A percentile compares a stretch with the other conserved stretches of the same genome.
These are phyloP conservation scores for Ciona savignyi DNA, from an alignment of 23 tunicate species.

Conservation along the genomic window DNA sequence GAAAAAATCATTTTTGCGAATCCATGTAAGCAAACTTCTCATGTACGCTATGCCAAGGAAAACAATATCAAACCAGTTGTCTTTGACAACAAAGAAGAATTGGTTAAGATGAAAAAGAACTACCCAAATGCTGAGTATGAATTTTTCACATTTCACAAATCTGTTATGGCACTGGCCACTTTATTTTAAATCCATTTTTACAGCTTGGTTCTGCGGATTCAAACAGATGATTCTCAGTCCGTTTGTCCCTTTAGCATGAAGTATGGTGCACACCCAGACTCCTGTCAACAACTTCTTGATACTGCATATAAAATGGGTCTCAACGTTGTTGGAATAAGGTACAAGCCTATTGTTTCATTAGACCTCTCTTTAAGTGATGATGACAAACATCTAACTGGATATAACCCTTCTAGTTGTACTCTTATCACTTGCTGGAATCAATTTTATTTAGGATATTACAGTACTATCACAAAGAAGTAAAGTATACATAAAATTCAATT, in stretches of 20 bases:
- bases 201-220: conserved; percentile 76
- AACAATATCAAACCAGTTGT: conserved; percentile 47
- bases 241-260: conserved; percentile 75
- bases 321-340: conserved; percentile 84
- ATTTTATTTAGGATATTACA: too few relatives aligned
- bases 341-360: too few relatives aligned
- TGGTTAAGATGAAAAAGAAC: conserved; percentile 65
- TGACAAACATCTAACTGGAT: too few relatives aligned
- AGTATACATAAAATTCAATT: too few relatives aligned
- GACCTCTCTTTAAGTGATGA: too few relatives aligned
- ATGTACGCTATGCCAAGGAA: conserved; percentile 58
- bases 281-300: conserved; percentile 38
- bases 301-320: conserved; percentile 47
- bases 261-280: conserved; percentile 66
- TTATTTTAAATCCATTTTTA: background rate
- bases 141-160: background rate
- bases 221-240: conserved; percentile 79
- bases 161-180: too few relatives aligned
- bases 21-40: conserved; percentile 95
- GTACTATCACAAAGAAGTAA: too few relatives aligned
- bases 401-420: too few relatives aligned
- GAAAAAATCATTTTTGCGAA: conserved; percentile 76
- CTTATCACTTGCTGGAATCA: too few relatives aligned
- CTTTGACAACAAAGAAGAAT: conserved; percentile 76
- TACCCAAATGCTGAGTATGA: conserved; percentile 64